Percentiles rank a stretch among this genome's conserved stretches.
Evolutionary conservation across 2,797 vertebrate species (phyloP).

Genomic region (Catharus ustulatus): DNA sequence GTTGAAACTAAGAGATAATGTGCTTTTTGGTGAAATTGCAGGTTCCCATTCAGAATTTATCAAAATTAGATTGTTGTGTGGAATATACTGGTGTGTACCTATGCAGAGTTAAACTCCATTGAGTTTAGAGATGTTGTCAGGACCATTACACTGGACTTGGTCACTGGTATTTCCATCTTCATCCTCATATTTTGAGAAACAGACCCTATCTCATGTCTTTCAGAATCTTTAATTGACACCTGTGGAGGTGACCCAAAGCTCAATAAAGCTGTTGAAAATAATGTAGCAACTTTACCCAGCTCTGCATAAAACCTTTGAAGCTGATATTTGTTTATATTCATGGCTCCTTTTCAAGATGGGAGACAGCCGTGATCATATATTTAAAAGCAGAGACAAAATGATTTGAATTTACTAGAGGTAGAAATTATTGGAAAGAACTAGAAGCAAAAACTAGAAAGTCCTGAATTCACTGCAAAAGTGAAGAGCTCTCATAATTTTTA

Average conservation of each 20-base stretch:
- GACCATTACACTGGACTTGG: background rate
- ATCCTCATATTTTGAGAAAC: background rate
- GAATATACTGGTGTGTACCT: background rate
- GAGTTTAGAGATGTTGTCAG: background rate
- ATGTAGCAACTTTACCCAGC: background rate
- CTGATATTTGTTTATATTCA: background rate
- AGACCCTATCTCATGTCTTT: background rate
- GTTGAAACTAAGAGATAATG: background rate
- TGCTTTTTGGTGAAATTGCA: background rate
- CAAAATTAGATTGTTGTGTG: background rate
- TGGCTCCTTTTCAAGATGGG: background rate
- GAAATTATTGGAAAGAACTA: background rate
- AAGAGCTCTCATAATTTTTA: background rate
- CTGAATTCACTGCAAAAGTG: background rate
- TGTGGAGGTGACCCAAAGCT: background rate
- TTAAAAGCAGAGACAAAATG: background rate
- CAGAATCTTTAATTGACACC: background rate
- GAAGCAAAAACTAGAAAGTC: background rate
- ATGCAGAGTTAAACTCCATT: background rate
- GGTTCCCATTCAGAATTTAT: background rate
- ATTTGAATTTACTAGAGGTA: background rate
- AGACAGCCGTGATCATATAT: background rate
- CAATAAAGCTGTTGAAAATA: background rate
- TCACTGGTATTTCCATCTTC: background rate
- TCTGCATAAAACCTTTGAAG: background rate